Base-by-base conservation (phyloP, 2,797 vertebrate species). In the Fundulus diaphanus region DNA sequence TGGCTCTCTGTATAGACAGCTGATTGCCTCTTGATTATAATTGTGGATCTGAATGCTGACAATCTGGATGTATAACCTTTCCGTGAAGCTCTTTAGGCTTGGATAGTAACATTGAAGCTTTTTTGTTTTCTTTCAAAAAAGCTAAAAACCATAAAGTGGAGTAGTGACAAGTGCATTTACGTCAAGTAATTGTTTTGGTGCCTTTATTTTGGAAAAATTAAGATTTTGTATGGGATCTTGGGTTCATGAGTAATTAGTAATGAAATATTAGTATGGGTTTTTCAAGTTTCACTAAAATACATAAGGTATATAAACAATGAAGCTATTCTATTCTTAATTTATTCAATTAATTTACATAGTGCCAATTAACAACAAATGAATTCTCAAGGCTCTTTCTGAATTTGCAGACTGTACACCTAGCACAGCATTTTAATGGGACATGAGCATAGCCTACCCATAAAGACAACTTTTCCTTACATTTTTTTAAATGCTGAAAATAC, bases 11-110 rank as follows among this genome's bases (percentile, higher is more conserved):
- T 65, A 44, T 24, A 63, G 16, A 51, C 31, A 29, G 15, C 46
- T 70, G 68, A 76, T 76, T 70, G n/a, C 18, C 16, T 37, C 27
- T 37, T 63, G 68, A 49, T 48, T 68, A 16, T 27, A 48, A 27
- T 35, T 57, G 22, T 59, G 69, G 13, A 35, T 59, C 20, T 27
- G 31, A 40, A 12, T 59, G 22, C 9, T 27, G 16, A 22, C 44
- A 15, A 22, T 59, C 33, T 63, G 31, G 20, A 63, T 22, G 59
- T 37, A 35, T 24, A 37, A 37, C 31, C 59, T 16, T 52, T 68
- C 24, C 31, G 42, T n/a, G 7, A 40, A 63, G 27, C 37, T 61
- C 29, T 61, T 72, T 27, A 51, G 20, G 15, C 56, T 73, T 27
- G 33, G 12, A 63, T 59, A 37, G 15, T 49, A 9, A 49, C 20